phyloP scores from a whole-genome alignment of 2,113 vertebrate genomes.

The Ciconia stormi region DNA sequence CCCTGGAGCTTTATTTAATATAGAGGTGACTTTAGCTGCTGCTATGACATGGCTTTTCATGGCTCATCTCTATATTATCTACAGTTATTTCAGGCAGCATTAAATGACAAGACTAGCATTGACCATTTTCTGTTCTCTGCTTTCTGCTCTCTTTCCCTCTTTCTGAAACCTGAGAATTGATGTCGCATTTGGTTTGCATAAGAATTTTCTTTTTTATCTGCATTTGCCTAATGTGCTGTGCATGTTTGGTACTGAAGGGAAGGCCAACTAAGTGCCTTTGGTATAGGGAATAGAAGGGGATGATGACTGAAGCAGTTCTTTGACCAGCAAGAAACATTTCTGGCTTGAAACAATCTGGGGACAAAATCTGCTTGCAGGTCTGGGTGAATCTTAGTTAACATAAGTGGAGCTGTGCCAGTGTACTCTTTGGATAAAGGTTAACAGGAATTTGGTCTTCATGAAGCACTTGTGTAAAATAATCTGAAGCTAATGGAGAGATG shows the following conservation, averaged over 20 bases:
- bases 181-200: background rate
- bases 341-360: background rate
- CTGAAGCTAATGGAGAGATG: background rate
- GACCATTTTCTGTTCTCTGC: background rate
- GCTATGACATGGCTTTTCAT: background rate
- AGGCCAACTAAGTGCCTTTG: background rate
- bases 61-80: background rate
- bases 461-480: background rate
- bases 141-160: background rate
- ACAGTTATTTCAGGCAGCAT: background rate
- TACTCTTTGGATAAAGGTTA: background rate
- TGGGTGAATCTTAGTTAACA: background rate
- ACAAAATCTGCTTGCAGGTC: background rate
- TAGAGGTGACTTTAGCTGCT: background rate
- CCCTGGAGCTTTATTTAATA: background rate
- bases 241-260: background rate
- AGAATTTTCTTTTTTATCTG: background rate
- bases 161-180: background rate
- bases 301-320: background rate
- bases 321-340: background rate
- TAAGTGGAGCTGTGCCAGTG: background rate
- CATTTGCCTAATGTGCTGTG: background rate
- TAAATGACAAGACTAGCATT: background rate
- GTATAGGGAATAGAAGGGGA: background rate
- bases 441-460: background rate